A percentile compares a stretch with the other conserved stretches of the same genome.
These are phyloP conservation scores for Gulo gulo DNA, from an alignment of 2,113 vertebrate genomes.

Conservation along the genomic window DNA sequence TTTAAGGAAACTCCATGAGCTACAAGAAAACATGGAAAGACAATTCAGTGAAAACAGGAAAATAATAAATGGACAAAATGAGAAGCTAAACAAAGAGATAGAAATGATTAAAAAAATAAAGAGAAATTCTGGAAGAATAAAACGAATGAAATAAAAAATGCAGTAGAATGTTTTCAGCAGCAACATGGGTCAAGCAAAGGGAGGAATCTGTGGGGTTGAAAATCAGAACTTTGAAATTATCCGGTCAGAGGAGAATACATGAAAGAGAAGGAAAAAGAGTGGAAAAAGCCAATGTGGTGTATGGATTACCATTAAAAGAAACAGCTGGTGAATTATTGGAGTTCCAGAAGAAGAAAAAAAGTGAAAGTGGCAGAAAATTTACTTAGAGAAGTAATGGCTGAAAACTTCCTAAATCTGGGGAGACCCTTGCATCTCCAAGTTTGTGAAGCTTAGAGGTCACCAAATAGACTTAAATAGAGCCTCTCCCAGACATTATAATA, in stretches of 20 bases:
- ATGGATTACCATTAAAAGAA: neutral
- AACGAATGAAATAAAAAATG: neutral
- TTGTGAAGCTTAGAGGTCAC: neutral
- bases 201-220: neutral
- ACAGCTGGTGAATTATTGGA: neutral
- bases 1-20: neutral
- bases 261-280: neutral
- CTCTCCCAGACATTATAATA: neutral
- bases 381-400: neutral
- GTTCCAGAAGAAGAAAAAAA: neutral
- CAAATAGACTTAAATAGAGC: neutral
- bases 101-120: neutral
- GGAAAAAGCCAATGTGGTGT: neutral
- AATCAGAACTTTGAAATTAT: neutral
- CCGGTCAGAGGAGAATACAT: neutral
- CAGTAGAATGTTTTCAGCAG: neutral
- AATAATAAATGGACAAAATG: neutral
- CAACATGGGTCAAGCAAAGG: neutral
- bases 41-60: neutral
- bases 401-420: neutral
- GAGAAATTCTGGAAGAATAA: neutral
- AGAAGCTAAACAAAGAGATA: neutral
- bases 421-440: neutral
- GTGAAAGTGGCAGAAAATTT: neutral
- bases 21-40: neutral